Evolutionary conservation across 2,888 invertebrate genomes (phyloP).

Genomic region (Notocelia uddmanniana): DNA sequence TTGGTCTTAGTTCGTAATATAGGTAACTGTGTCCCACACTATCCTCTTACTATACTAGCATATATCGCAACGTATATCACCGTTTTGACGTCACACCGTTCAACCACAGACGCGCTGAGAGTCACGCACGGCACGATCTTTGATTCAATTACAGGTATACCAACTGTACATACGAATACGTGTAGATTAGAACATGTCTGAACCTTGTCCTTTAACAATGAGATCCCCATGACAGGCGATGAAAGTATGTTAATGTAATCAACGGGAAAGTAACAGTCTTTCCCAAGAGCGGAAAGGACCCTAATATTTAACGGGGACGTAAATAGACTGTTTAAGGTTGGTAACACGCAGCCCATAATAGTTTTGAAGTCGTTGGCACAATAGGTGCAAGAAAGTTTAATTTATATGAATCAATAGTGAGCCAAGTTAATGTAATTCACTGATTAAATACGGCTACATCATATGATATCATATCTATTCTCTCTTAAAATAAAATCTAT

Average conservation of each 20-base stretch:
- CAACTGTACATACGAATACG: slow-evolving; percentile 7
- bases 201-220: slow-evolving; percentile 2
- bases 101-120: slow-evolving; percentile 6
- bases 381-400: not conserved
- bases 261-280: slow-evolving; percentile 29
- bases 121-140: slow-evolving; percentile 30
- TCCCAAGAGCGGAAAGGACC: slow-evolving; percentile 31
- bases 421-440: not conserved
- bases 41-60: no score
- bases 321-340: slow-evolving; percentile 32
- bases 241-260: slow-evolving; percentile 42
- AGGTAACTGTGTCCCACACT: no score
- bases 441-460: not conserved
- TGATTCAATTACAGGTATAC: slow-evolving; percentile 18
- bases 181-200: slow-evolving; percentile 23
- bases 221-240: slow-evolving; percentile 16
- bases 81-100: slow-evolving; percentile 11
- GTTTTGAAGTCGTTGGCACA: not conserved
- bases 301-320: slow-evolving; percentile 27
- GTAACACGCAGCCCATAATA: slow-evolving; percentile 13
- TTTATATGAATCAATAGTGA: not conserved
- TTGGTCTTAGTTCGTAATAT: no score
- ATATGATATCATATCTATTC: no score
- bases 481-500: no score
- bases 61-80: not conserved